These are phyloP conservation scores for Etheostoma nigrum DNA, from an alignment of 2,797 vertebrate species.

Conservation along the genomic window DNA sequence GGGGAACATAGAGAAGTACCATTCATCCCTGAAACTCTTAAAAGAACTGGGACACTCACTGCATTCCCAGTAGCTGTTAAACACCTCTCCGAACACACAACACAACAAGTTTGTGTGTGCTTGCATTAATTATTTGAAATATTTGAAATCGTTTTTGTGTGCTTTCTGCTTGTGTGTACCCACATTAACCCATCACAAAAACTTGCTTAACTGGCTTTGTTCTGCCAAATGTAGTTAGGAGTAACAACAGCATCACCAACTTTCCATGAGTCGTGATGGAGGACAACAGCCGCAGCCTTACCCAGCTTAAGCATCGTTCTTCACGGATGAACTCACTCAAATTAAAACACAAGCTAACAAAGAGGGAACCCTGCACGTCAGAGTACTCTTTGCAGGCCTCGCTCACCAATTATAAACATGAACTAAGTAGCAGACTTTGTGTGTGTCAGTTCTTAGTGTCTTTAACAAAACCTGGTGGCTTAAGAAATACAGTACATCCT, in stretches of 20 bases:
- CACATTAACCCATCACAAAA: constrained; percentile 17
- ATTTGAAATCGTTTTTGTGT: constrained; percentile 13
- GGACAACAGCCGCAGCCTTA: constrained; percentile 39
- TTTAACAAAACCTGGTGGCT: background rate
- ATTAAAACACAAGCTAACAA: constrained; percentile 66
- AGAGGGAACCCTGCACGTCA: constrained; percentile 9
- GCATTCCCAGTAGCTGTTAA: constrained; percentile 32
- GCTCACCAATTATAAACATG: constrained; percentile 24
- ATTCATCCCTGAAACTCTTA: constrained; percentile 56
- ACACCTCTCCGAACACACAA: constrained; percentile 41
- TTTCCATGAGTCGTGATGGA: constrained; percentile 27
- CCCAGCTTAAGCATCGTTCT: constrained; percentile 33
- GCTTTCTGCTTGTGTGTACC: background rate
- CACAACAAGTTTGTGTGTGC: constrained; percentile 17
- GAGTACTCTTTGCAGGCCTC: constrained; percentile 30
- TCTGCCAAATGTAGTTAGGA: constrained; percentile 52
- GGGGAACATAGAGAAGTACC: constrained; percentile 27
- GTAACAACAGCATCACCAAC: constrained; percentile 4
- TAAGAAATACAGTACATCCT: background rate
- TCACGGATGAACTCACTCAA: constrained; percentile 64
- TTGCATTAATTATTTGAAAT: constrained; percentile 26
- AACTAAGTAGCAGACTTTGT: constrained; percentile 4
- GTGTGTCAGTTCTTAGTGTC: constrained; percentile 1
- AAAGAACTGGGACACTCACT: constrained; percentile 56
- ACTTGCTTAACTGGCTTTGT: constrained; percentile 42